These are phyloP conservation scores for Cephus rjabovi DNA, from an alignment of 2,888 invertebrate species.

Conservation along the genomic window DNA sequence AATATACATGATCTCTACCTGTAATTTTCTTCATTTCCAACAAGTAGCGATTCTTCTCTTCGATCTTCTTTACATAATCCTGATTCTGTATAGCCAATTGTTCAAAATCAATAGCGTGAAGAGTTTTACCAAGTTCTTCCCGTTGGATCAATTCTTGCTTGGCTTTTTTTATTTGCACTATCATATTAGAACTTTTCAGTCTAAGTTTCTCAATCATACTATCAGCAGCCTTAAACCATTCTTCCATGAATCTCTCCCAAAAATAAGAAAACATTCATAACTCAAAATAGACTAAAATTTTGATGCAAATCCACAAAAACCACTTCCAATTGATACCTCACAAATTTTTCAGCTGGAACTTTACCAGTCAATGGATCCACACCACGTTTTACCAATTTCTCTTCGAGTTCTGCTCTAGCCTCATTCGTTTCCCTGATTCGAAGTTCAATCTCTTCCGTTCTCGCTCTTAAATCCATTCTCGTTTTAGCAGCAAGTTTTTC, in stretches of 20 bases:
- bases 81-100: constrained; percentile 74
- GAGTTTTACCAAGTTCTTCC: constrained; percentile 71
- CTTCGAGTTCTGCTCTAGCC: constrained; percentile 68
- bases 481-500: constrained; percentile 60
- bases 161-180: constrained; percentile 69
- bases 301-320: background rate
- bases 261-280: background rate
- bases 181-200: constrained; percentile 71
- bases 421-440: constrained; percentile 69
- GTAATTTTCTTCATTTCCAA: constrained; percentile 72
- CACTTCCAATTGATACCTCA: constrained; percentile 46
- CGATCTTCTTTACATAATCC: constrained; percentile 69
- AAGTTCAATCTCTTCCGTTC: constrained; percentile 71
- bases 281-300: background rate
- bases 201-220: constrained; percentile 72
- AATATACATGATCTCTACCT: constrained; percentile 58
- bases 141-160: constrained; percentile 70
- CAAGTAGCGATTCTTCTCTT: constrained; percentile 69
- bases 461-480: constrained; percentile 67
- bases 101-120: constrained; percentile 75
- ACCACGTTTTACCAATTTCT: constrained; percentile 69
- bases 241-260: constrained; percentile 69
- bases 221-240: constrained; percentile 71
- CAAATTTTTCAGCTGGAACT: constrained; percentile 73
- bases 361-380: constrained; percentile 73